These are phyloP conservation scores for Rhorus exstirpatorius DNA, from an alignment of 2,888 invertebrate genomes.

Conservation along the genomic window DNA sequence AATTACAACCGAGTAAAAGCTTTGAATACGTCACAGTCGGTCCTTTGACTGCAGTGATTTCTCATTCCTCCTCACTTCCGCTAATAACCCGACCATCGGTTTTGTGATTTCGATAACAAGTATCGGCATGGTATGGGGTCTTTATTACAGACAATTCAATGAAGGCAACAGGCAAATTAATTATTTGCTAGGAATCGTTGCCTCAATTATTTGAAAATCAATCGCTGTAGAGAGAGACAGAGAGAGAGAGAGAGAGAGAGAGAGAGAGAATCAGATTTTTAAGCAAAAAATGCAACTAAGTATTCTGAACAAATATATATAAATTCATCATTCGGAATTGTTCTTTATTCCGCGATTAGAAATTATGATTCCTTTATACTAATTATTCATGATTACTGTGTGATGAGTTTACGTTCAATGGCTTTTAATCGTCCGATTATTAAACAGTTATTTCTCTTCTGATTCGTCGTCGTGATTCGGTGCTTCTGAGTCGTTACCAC, in stretches of 20 bases:
- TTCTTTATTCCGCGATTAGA: too few species aligned
- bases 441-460: too few species aligned
- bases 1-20: constrained; percentile 36
- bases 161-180: neutral
- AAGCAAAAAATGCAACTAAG: neutral
- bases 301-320: neutral
- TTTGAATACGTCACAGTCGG: constrained; percentile 19
- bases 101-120: constrained; percentile 12
- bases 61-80: neutral
- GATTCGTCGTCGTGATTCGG: too few species aligned
- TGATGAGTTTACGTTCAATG: too few species aligned
- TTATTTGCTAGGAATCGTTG: neutral
- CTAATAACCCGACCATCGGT: constrained; percentile 3
- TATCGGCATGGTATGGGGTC: neutral
- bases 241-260: too few species aligned
- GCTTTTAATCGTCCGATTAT: too few species aligned
- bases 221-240: too few species aligned
- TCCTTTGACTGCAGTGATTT: constrained; percentile 23
- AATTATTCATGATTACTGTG: too few species aligned
- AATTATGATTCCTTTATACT: too few species aligned
- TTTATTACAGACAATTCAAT: neutral
- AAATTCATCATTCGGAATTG: neutral
- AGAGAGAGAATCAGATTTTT: too few species aligned
- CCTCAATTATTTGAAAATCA: neutral
- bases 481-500: too few species aligned